Conservation (phyloP, 1,140 invertebrate species). For the Saccostrea cuccullata region DNA sequence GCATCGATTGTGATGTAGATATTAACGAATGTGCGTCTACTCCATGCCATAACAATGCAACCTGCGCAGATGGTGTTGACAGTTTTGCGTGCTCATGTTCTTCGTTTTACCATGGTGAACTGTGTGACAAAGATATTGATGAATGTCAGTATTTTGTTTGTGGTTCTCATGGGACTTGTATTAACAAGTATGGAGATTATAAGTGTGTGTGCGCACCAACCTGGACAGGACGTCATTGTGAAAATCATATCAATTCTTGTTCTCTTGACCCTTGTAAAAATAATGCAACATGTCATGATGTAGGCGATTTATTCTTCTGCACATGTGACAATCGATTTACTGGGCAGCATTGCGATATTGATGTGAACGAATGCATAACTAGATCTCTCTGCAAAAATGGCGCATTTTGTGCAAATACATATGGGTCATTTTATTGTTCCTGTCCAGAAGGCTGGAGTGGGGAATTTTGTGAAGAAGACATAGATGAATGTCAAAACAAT, state of each 20-base stretch:
- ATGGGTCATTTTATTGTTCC: slow-evolving; percentile 10
- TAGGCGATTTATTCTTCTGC: slow-evolving; percentile 44
- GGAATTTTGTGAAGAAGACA: slow-evolving; percentile 23
- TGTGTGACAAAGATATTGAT: slow-evolving; percentile 36
- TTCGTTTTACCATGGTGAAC: slow-evolving; percentile 23
- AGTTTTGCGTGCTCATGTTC: slow-evolving; percentile 46
- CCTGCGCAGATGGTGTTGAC: slow-evolving; percentile 47
- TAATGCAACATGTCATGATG: slow-evolving; percentile 43
- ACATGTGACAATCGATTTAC: neutral
- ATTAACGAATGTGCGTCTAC: neutral
- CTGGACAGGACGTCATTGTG: slow-evolving; percentile 32
- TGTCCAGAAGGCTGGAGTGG: slow-evolving; percentile 49
- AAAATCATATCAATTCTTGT: neutral
- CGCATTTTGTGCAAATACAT: slow-evolving; percentile 20
- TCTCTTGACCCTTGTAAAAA: slow-evolving; percentile 40
- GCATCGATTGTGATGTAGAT: neutral
- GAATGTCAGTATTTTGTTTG: slow-evolving; percentile 15
- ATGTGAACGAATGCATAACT: slow-evolving; percentile 23
- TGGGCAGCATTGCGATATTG: neutral
- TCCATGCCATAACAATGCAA: slow-evolving; percentile 34
- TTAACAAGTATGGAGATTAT: neutral
- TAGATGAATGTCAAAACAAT: slow-evolving; percentile 38
- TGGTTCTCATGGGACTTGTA: slow-evolving; percentile 11
- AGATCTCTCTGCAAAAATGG: slow-evolving; percentile 17
- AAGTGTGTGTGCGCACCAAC: slow-evolving; percentile 15